Conservation (phyloP, 2,888 invertebrate genomes). For the Furcula furcula region DNA sequence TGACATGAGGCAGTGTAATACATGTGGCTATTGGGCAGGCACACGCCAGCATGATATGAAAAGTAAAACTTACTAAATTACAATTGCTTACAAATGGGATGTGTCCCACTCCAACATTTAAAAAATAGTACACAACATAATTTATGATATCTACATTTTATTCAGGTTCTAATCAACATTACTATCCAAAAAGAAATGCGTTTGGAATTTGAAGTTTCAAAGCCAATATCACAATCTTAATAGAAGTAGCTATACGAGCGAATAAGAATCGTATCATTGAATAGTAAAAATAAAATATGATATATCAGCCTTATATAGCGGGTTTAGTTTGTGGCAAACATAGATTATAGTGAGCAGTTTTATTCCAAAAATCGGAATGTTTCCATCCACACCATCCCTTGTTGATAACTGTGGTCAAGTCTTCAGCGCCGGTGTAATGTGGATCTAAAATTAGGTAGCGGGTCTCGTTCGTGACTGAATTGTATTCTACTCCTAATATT, state of each 20-base stretch:
- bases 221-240: slow-evolving; percentile 23
- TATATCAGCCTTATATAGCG: slow-evolving; percentile 42
- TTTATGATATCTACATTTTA: not conserved
- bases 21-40: no score
- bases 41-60: no score
- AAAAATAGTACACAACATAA: not conserved
- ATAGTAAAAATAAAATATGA: not conserved
- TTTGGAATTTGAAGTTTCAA: slow-evolving; percentile 13
- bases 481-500: slow-evolving; percentile 96
- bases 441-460: slow-evolving; percentile 98
- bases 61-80: no score
- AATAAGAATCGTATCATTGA: not conserved
- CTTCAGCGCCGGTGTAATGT: slow-evolving; percentile 96
- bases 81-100: no score
- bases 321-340: slow-evolving; percentile 90
- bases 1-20: no score
- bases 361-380: slow-evolving; percentile 95
- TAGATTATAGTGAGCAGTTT: slow-evolving; percentile 97
- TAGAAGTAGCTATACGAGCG: not conserved
- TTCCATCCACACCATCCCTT: slow-evolving; percentile 99
- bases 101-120: no score
- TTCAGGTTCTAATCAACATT: not conserved
- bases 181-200: slow-evolving; percentile 16
- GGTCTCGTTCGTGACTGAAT: slow-evolving; percentile 88
- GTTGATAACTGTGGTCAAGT: slow-evolving; percentile 85